Evolutionary conservation across 2,888 invertebrate species (phyloP).

Genomic region (Cryptosula pallasiana): DNA sequence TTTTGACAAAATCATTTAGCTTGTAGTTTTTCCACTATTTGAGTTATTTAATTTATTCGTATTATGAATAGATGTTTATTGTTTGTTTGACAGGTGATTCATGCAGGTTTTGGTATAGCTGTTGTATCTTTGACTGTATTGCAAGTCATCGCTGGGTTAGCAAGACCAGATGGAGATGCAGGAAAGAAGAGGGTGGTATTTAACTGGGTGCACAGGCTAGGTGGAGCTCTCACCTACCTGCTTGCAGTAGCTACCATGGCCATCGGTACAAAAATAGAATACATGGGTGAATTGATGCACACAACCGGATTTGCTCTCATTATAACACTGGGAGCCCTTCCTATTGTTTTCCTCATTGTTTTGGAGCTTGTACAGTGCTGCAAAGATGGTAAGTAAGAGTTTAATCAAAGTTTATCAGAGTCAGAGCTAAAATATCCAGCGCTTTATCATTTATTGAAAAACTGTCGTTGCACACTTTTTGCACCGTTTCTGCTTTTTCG

Average conservation of each 20-base stretch:
- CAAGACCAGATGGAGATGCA: constrained; percentile 1
- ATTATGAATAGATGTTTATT: no score
- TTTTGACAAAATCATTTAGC: no score
- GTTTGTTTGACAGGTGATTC: not conserved
- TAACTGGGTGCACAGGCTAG: constrained; percentile 11
- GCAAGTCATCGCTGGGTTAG: not conserved
- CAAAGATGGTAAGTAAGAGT: not conserved
- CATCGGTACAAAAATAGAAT: not conserved
- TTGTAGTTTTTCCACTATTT: no score
- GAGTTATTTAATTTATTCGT: no score
- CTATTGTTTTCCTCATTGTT: not conserved
- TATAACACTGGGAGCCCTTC: not conserved
- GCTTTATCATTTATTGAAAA: no score
- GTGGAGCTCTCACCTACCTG: not conserved
- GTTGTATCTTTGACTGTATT: not conserved
- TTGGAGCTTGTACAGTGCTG: not conserved
- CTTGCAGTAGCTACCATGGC: constrained; percentile 16
- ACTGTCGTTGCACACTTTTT: no score
- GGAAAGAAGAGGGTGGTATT: constrained; percentile 13
- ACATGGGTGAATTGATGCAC: not conserved
- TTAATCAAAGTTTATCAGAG: no score
- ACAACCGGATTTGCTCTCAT: not conserved
- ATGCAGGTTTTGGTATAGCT: constrained; percentile 18
- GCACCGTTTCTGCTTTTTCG: no score
- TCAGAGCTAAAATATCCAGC: no score